Base-by-base conservation (phyloP, 2,113 vertebrate species). In the Pachypanchax playfairii region DNA sequence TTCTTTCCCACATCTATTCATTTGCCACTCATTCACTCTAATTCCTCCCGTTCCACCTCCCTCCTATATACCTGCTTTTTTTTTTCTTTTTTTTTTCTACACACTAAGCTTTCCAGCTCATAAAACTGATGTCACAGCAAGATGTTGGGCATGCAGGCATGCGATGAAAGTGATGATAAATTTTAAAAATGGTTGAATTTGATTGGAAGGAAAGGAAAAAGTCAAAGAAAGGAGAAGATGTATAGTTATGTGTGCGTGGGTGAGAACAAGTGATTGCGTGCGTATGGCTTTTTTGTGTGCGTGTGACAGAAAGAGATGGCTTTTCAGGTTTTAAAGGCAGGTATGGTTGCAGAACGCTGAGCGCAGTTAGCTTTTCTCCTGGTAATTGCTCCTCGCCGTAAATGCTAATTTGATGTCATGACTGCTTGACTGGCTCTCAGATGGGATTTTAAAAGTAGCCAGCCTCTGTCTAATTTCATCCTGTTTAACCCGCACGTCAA, bases 361-460 rank as follows among this genome's bases (percentile, higher is more conserved):
- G 77, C 60, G 20, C 80, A 64, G 80, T 88, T 73, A 82, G 72
- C 80, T 82, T 81, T 87, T 82, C 80, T 84, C 79, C 79, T 25
- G 29, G 77, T 86, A 87, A 87, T 85, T 90, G 85, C 86, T 77
- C 72, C 64, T 83, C 48, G 51, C 67, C 65, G 51, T 85, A 87
- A 90, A 91, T 87, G 78, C 81, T 87, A 87, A 89, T 89, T 89
- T 83, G 70, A 84, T 82, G 79, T 88, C 79, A 88, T 83, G 85
- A 86, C 82, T 88, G 84, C 85, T 82, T 82, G 77, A 81, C 66
- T 84, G 70, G 74, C 75, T 74, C 79, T 75, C 82, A 87, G 84
- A 88, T 87, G 79, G 84, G 70, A 88, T 83, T 87, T 84, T 81
- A 85, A 89, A 85, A 81, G 80, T 76, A 71, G 71, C 69, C 68